Conservation (phyloP, 2,888 invertebrate species). For the Lepidochrysops patricia region DNA sequence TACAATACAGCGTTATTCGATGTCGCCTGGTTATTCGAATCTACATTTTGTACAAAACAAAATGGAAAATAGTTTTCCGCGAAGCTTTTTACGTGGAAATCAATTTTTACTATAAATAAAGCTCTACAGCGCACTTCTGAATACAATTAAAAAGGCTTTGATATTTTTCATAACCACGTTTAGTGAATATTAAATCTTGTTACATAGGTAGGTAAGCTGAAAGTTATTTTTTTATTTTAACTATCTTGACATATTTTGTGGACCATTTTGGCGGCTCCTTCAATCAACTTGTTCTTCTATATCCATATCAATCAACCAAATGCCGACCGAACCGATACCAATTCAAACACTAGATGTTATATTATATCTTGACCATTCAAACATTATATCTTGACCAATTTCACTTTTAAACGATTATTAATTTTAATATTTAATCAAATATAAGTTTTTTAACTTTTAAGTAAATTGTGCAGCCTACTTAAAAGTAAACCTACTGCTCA, state of each 20-base stretch:
- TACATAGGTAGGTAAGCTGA: background rate
- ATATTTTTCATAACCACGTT: background rate
- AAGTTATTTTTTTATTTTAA: background rate
- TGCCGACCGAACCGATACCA: background rate
- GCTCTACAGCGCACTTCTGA: background rate
- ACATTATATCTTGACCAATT: background rate
- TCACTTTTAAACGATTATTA: background rate
- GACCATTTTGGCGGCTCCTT: background rate
- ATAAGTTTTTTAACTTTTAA: too few species aligned
- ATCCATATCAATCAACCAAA: background rate
- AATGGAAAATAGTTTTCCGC: background rate
- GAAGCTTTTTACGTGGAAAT: background rate
- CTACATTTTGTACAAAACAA: background rate
- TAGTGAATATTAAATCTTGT: background rate
- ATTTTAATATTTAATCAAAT: too few species aligned
- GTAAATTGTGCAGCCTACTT: too few species aligned
- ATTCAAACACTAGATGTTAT: background rate
- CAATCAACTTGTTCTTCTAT: too few species aligned
- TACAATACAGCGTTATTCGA: too few species aligned
- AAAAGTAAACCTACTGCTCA: too few species aligned
- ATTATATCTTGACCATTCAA: too few species aligned
- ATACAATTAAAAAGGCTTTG: background rate
- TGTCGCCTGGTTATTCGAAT: background rate
- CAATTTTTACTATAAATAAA: background rate
- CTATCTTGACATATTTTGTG: background rate